A percentile compares a stretch with the other conserved stretches of the same genome.
These are phyloP conservation scores for Erebia ligea DNA, from an alignment of 2,888 invertebrate genomes.

Conservation along the genomic window DNA sequence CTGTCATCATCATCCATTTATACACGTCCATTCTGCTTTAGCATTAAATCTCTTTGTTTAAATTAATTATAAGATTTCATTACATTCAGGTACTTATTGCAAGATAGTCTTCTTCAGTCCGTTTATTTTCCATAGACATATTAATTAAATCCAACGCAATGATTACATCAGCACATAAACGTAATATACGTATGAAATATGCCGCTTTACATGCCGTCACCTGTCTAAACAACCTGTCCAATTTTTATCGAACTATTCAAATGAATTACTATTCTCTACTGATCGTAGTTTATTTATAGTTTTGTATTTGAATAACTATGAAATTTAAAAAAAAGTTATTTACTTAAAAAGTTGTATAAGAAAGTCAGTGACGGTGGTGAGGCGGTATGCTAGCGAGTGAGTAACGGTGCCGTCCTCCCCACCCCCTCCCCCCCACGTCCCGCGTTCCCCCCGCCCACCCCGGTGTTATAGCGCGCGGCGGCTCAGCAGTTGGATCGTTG, in stretches of 20 bases:
- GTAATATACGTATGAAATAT: conserved; percentile 48
- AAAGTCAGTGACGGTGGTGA: conserved; percentile 52
- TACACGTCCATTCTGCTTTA: not conserved
- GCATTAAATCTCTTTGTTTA: not conserved
- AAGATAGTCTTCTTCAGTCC: not conserved
- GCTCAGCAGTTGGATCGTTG: conserved; percentile 78
- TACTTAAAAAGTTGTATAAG: not conserved
- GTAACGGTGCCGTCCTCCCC: conserved; percentile 66
- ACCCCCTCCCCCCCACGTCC: conserved; percentile 35
- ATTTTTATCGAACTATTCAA: conserved; percentile 8
- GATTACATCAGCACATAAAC: conserved; percentile 58
- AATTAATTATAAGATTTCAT: not conserved
- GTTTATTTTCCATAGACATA: conserved; percentile 7
- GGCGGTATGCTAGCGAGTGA: conserved; percentile 62
- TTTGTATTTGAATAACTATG: conserved; percentile 18
- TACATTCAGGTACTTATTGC: not conserved
- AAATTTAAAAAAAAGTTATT: not conserved
- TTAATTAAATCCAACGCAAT: not conserved
- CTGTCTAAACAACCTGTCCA: conserved; percentile 49
- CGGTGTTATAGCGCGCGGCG: conserved; percentile 70
- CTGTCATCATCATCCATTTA: not conserved
- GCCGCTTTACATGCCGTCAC: conserved; percentile 61
- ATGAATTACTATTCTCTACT: conserved; percentile 7
- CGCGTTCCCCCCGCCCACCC: conserved; percentile 44
- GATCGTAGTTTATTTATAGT: not conserved